Base-by-base conservation (phyloP, 2,797 vertebrate genomes). In the Fistularia commersonii region DNA sequence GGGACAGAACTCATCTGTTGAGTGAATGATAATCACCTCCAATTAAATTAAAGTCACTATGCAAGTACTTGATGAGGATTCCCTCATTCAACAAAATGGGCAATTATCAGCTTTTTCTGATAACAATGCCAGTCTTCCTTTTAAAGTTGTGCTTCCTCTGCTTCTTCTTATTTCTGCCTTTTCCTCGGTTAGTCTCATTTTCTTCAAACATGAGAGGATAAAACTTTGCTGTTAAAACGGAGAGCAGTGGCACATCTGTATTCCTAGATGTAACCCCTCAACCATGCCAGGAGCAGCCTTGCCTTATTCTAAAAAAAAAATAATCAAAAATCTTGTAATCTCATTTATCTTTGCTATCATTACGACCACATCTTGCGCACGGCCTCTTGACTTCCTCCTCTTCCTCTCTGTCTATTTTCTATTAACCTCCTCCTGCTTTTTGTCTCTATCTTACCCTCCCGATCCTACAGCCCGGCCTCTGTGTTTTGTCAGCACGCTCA, bases 401-500 rank as follows among this genome's bases (percentile, higher is more conserved):
- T 40, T 41, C n/a, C 45, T 50, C 57, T 41, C 40, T 31, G 39
- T 48, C 67, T 51, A 12, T 70, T 64, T 70, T 61, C 13, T 59
- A 66, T 72, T 76, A 71, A 57, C 74, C 56, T 75, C 56, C 62
- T 57, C 39, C 32, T 45, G 34, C 13, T 58, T 72, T 70, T 65
- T 47, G 35, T 58, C 36, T 63, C 37, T 8, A 4, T 41, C 33
- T 38, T 34, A 31, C 10, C 34, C 50, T 9, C 35, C 5, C 46
- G 5, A 54, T 76, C 70, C 66, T 73, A 75, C 60, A 60, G 32
- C 38, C 40, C 49, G 57, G 70, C 67, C 63, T 79, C 23, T 35
- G 44, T 74, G 70, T 75, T 73, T 72, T 69, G 74, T 78, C 75
- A 60, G 69, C 23, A 0, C 47, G 61, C 57, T 79, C 69, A 69